phyloP scores from a whole-genome alignment of 2,113 vertebrate species.

The Phylloscopus trochiloides region DNA sequence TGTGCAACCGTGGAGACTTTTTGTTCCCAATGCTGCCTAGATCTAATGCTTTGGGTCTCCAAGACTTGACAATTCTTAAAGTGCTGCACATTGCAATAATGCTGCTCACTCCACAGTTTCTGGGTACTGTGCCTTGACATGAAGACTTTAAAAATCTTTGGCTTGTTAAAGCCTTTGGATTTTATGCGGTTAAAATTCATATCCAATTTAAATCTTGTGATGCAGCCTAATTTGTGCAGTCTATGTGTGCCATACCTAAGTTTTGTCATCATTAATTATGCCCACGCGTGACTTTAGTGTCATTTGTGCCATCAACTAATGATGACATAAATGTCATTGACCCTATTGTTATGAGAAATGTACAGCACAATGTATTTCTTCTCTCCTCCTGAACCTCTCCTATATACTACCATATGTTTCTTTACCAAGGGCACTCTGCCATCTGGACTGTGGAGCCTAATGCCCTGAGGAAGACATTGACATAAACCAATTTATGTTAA shows the following conservation, averaged over 20 bases:
- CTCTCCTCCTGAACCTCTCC: slow-evolving; percentile 18
- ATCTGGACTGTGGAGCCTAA: slow-evolving; percentile 67
- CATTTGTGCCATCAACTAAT: slow-evolving; percentile 16
- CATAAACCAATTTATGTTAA: slow-evolving; percentile 72
- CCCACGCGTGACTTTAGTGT: background rate
- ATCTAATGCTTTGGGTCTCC: background rate
- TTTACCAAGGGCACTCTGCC: slow-evolving; percentile 55
- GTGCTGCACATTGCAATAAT: background rate
- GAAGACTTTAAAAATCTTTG: background rate
- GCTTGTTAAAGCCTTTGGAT: background rate
- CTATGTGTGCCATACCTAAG: background rate
- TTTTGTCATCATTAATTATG: background rate
- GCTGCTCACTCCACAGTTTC: background rate
- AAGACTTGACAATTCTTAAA: background rate
- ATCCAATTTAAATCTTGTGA: background rate
- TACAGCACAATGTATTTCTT: slow-evolving; percentile 1
- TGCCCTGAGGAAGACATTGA: slow-evolving; percentile 65
- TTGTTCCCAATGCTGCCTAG: accelerated
- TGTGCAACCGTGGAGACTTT: background rate
- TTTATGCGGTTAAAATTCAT: background rate
- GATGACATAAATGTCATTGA: background rate
- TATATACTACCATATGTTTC: slow-evolving; percentile 68
- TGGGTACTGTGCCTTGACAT: background rate
- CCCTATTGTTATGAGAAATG: slow-evolving; percentile 30
- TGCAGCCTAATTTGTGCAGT: background rate